Evolutionary conservation across 2,113 vertebrate genomes (phyloP).

Genomic region (Lates calcarifer): DNA sequence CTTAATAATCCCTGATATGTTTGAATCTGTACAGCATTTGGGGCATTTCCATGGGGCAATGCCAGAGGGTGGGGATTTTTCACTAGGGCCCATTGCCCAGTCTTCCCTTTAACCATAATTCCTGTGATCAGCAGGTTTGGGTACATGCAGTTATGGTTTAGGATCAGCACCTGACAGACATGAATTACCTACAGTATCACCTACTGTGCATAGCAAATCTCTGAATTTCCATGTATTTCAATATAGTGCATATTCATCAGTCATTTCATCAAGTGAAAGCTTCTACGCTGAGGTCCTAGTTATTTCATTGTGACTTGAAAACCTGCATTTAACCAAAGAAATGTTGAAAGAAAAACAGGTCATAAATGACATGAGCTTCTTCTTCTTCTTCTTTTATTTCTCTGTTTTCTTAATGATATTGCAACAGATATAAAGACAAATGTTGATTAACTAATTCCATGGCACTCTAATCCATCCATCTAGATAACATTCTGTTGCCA

Average conservation of each 20-base stretch:
- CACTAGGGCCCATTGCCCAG: conserved; percentile 30
- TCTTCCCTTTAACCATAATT: conserved; percentile 51
- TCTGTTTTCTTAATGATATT: background rate
- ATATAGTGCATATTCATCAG: background rate
- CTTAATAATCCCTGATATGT: conserved; percentile 82
- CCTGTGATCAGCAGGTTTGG: conserved; percentile 61
- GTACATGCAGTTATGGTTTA: conserved; percentile 36
- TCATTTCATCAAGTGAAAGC: background rate
- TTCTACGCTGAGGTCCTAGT: background rate
- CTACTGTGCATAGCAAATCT: background rate
- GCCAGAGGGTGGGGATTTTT: conserved; percentile 60
- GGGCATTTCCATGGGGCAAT: conserved; percentile 61
- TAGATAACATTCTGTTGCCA: background rate
- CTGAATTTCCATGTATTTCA: conserved; percentile 4
- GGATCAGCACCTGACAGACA: conserved; percentile 46
- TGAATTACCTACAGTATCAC: conserved; percentile 8
- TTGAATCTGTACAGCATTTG: conserved; percentile 64
- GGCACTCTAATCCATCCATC: background rate
- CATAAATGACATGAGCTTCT: background rate
- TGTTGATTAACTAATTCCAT: background rate
- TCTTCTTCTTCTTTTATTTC: background rate
- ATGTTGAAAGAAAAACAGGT: background rate
- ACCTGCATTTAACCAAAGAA: background rate
- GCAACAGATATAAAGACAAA: background rate
- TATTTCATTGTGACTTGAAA: background rate